These are phyloP conservation scores for Sebastes hubbsi DNA, from an alignment of 2,797 vertebrate genomes.

Conservation along the genomic window DNA sequence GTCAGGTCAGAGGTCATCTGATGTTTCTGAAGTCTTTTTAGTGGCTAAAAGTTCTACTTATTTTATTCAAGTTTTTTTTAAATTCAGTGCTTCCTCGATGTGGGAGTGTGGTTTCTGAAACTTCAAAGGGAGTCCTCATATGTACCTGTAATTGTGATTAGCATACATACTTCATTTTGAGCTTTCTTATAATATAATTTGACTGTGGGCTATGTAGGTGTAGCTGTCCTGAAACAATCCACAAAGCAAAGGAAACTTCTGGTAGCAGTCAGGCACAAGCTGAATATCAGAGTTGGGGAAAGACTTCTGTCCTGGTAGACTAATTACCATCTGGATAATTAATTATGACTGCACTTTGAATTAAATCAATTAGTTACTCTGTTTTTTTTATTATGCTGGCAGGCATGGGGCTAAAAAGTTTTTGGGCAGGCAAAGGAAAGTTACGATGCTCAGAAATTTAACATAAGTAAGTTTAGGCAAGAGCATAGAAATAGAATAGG, in stretches of 20 bases:
- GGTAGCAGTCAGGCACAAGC: conserved; percentile 10
- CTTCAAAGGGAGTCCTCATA: conserved; percentile 42
- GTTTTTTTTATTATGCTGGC: background rate
- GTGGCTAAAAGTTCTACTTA: background rate
- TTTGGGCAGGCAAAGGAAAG: background rate
- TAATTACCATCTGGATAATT: conserved; percentile 33
- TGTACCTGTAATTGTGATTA: conserved; percentile 30
- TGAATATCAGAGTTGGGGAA: background rate
- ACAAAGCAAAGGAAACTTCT: conserved; percentile 4
- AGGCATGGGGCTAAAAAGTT: background rate
- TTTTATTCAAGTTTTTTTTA: background rate
- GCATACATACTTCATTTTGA: conserved; percentile 21
- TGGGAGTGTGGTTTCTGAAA: background rate
- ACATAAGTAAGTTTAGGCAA: background rate
- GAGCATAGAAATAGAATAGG: background rate
- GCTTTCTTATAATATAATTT: conserved; percentile 5
- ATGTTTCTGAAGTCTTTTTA: background rate
- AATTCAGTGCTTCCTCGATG: background rate
- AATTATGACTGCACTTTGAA: conserved; percentile 38
- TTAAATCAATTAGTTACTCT: conserved; percentile 35
- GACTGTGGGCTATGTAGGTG: conserved; percentile 37
- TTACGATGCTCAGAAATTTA: background rate
- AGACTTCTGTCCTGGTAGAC: conserved; percentile 6
- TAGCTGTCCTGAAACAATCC: conserved; percentile 28
- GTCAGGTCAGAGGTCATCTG: background rate